phyloP scores from a whole-genome alignment of 2,113 vertebrate genomes.

The Eulemur macaco region DNA sequence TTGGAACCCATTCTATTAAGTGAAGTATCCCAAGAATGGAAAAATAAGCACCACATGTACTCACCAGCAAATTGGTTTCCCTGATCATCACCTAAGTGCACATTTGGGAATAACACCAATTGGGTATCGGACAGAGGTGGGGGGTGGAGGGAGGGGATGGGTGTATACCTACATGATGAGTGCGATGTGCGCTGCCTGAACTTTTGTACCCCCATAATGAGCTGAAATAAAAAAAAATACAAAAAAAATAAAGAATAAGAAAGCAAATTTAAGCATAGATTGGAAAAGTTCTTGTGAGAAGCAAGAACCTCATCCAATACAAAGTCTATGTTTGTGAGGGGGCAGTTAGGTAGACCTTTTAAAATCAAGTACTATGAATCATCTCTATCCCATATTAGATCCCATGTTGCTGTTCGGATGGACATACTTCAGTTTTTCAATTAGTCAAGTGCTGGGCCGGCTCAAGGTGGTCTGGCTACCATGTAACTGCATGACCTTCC shows the following conservation, averaged over 20 bases:
- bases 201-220: too few species aligned
- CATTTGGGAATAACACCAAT: too few species aligned
- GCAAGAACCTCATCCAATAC: not conserved
- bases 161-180: too few species aligned
- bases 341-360: not conserved
- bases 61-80: too few species aligned
- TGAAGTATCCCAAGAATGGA: too few species aligned
- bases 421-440: not conserved
- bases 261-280: not conserved
- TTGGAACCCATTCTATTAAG: too few species aligned
- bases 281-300: not conserved
- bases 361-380: not conserved
- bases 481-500: not conserved
- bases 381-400: not conserved
- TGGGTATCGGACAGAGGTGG: too few species aligned
- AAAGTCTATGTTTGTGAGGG: not conserved
- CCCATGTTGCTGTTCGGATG: not conserved
- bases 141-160: too few species aligned
- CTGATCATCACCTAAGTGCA: too few species aligned
- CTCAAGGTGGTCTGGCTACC: not conserved
- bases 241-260: not conserved
- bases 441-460: not conserved
- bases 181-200: too few species aligned
- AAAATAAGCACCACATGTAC: too few species aligned
- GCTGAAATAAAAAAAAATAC: too few species aligned